These are phyloP conservation scores for Epirrhoe alternata DNA, from an alignment of 2,888 invertebrate species.

Conservation along the genomic window DNA sequence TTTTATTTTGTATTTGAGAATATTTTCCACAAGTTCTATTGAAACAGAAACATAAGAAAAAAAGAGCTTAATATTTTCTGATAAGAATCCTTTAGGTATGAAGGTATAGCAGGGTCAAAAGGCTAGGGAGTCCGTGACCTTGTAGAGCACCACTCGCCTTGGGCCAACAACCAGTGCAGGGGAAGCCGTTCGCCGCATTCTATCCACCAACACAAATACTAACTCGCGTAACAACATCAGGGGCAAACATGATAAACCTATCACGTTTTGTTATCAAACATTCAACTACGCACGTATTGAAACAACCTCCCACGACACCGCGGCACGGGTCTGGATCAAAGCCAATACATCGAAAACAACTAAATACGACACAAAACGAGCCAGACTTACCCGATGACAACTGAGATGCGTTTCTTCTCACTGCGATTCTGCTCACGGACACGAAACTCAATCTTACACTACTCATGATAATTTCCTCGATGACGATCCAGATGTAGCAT, in stretches of 20 bases:
- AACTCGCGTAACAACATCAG: constrained; percentile 41
- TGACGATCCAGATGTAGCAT: constrained; percentile 71
- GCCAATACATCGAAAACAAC: constrained; percentile 68
- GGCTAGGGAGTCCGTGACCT: constrained; percentile 42
- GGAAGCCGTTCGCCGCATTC: constrained; percentile 11
- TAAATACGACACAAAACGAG: constrained; percentile 49
- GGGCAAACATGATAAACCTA: constrained; percentile 50
- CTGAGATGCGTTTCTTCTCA: constrained; percentile 72
- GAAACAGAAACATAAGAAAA: background rate
- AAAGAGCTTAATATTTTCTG: constrained; percentile 2
- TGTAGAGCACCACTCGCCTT: constrained; percentile 39
- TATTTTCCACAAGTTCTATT: background rate
- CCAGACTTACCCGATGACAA: constrained; percentile 75
- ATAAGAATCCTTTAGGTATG: constrained; percentile 33
- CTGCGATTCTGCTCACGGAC: constrained; percentile 79
- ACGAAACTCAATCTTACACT: constrained; percentile 81
- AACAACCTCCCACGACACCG: constrained; percentile 42
- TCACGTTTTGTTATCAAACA: constrained; percentile 78
- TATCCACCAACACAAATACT: constrained; percentile 30
- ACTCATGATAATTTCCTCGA: constrained; percentile 72
- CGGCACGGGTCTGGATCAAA: constrained; percentile 67
- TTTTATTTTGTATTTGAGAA: background rate
- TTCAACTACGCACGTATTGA: constrained; percentile 49
- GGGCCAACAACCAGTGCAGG: constrained; percentile 16
- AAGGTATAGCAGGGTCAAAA: constrained; percentile 24